Evolutionary conservation across 2,113 vertebrate genomes (phyloP), one percentile per base, ranked within the genome.

Genomic region (Tonatia bakeri): DNA sequence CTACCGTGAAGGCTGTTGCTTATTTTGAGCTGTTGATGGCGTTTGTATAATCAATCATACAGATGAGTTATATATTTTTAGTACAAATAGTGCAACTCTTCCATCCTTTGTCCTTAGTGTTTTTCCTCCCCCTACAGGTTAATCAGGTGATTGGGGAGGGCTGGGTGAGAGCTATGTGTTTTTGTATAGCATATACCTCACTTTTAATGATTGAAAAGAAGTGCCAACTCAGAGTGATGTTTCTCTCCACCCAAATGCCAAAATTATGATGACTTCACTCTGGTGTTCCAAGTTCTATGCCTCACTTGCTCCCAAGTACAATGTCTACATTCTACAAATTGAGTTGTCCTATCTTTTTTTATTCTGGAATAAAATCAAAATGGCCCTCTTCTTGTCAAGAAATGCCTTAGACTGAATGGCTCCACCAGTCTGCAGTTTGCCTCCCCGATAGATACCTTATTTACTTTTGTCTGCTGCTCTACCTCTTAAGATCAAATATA

Each of bases 101-200:
- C 87, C 85, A 70, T 43, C 4, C 17, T 56, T 76, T 84, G 45
- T 16, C n/a, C 59, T 33, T 67, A 47, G 2, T 43, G 50, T 73
- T 64, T 73, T 11, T 75, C 61, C 31, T 75, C 14, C 12, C 64
- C 22, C 28, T 31, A 26, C 8, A 33, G n/a, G 69, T 26, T 59
- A 7, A 26, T 38, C 7, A 3, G 36, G 22, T 83, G 40, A 94
- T 13, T 52, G 6, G 4, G 13, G 22, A 40, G 1, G 4, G 11
- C 28, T 70, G 38, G 6, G 11, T 61, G n/a, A 52, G 24, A 87
- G 14, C 28, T 33, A 1, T 26, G 14, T 36, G 6, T n/a, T 38
- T 76, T 70, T 20, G 17, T 5, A 64, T 7, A 65, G 0, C 2
- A 0, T 47, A 6, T 67, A 14, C 3, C 7, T 40, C 6, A 31